A percentile compares a stretch with the other conserved stretches of the same genome.
Conservation (phyloP, 1,140 invertebrate species). For the Diachasma alloeum region DNA sequence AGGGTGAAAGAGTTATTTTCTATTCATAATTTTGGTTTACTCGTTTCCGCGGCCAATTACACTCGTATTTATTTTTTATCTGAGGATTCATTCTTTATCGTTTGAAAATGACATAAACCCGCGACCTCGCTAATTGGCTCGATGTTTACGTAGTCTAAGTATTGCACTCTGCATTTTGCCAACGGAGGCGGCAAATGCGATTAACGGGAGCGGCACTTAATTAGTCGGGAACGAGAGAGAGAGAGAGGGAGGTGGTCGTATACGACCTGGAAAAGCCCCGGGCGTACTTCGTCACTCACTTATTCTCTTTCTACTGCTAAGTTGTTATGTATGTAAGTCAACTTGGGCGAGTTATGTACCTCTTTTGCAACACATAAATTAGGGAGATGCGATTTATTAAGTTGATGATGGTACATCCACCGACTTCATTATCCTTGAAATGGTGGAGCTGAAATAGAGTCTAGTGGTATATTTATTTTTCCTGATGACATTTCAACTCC, state of each 20-base stretch:
- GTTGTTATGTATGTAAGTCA: constrained; percentile 5
- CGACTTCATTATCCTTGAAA: constrained; percentile 6
- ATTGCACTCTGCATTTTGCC: constrained; percentile 19
- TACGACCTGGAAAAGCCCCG: constrained; percentile 10
- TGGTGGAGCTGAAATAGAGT: background rate
- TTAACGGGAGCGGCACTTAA: constrained; percentile 22
- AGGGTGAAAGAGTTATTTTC: background rate
- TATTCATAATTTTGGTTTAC: background rate
- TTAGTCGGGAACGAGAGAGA: constrained; percentile 28
- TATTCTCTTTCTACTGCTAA: constrained; percentile 13
- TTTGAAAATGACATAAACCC: constrained; percentile 17
- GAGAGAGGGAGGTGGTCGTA: constrained; percentile 19
- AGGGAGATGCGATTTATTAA: constrained; percentile 13
- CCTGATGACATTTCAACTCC: no score
- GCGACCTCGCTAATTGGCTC: constrained; percentile 26
- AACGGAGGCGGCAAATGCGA: background rate
- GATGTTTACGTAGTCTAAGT: constrained; percentile 36
- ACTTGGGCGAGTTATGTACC: constrained; percentile 4
- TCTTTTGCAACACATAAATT: constrained; percentile 16
- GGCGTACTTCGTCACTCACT: constrained; percentile 28
- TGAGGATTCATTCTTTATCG: background rate
- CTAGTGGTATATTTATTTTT: no score
- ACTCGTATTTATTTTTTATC: background rate
- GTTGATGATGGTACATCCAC: constrained; percentile 1
- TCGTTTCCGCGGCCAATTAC: background rate